phyloP scores from a whole-genome alignment of 1,140 invertebrate genomes.

The Sminthurides bifidus region DNA sequence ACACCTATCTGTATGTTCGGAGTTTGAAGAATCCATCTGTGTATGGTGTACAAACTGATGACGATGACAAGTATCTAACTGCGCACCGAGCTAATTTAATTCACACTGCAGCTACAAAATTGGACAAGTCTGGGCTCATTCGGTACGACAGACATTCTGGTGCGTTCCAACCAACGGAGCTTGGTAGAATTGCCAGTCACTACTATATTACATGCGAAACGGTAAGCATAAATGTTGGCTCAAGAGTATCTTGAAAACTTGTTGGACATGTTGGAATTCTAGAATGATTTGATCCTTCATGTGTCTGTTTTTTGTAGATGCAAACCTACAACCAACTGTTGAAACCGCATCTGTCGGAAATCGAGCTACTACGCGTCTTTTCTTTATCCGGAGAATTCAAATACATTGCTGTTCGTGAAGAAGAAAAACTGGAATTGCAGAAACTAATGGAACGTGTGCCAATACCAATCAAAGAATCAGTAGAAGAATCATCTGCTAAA shows the following conservation, averaged over 20 bases:
- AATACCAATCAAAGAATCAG: slow-evolving; percentile 97
- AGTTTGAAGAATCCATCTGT: slow-evolving; percentile 31
- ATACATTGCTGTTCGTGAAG: slow-evolving; percentile 87
- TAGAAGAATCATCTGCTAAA: slow-evolving; percentile 97
- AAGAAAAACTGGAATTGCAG: slow-evolving; percentile 94
- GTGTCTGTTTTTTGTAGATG: slow-evolving; percentile 44
- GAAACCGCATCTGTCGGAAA: slow-evolving; percentile 93
- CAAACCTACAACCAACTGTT: slow-evolving; percentile 90
- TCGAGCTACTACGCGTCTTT: slow-evolving; percentile 97
- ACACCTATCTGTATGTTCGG: slow-evolving; percentile 90
- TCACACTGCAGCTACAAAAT: slow-evolving; percentile 84
- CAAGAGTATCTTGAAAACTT: neutral
- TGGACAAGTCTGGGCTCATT: slow-evolving; percentile 83
- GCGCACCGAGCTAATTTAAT: slow-evolving; percentile 78
- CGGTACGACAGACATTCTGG: slow-evolving; percentile 95
- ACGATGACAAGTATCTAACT: slow-evolving; percentile 24
- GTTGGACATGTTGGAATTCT: neutral
- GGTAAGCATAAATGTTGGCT: slow-evolving; percentile 2
- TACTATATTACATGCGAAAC: slow-evolving; percentile 97
- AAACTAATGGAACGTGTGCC: slow-evolving; percentile 96
- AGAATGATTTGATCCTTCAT: neutral
- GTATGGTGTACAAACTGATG: slow-evolving; percentile 21
- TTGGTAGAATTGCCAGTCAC: slow-evolving; percentile 94
- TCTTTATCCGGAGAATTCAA: slow-evolving; percentile 91
- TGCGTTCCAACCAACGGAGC: slow-evolving; percentile 81